A percentile compares a stretch with the other conserved stretches of the same genome.
These are phyloP conservation scores for Athripsodes cinereus DNA, from an alignment of 2,888 invertebrate genomes.

Conservation along the genomic window DNA sequence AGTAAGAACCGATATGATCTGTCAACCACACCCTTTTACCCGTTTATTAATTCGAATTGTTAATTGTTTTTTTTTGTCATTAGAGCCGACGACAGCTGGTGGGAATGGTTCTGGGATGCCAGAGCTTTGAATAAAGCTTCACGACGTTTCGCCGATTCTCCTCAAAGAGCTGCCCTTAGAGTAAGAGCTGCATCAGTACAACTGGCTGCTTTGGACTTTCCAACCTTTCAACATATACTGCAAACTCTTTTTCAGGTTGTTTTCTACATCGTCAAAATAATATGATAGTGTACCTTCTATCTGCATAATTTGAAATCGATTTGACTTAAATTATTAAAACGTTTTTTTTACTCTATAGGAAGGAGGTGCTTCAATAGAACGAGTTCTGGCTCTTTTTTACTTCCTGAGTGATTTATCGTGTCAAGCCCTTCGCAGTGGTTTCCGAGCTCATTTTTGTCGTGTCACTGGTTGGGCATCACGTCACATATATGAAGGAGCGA, in stretches of 20 bases:
- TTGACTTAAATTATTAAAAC: no score
- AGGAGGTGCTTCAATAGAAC: conserved; percentile 49
- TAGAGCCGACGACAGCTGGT: conserved; percentile 41
- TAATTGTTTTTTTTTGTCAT: background rate
- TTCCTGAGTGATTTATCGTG: conserved; percentile 54
- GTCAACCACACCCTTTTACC: no score
- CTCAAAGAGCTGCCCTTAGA: conserved; percentile 45
- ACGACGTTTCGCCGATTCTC: conserved; percentile 44
- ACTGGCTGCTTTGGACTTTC: conserved; percentile 46
- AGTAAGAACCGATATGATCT: background rate
- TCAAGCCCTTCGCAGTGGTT: conserved; percentile 43
- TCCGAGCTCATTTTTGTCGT: conserved; percentile 46
- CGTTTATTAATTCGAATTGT: background rate
- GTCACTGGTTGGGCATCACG: conserved; percentile 52
- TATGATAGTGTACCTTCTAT: no score
- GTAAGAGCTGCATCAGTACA: conserved; percentile 47
- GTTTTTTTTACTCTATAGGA: conserved; percentile 36
- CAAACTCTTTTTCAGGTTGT: conserved; percentile 51
- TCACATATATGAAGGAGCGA: conserved; percentile 50
- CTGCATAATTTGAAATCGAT: no score
- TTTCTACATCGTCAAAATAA: no score
- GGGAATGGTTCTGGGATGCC: conserved; percentile 50
- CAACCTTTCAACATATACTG: conserved; percentile 52
- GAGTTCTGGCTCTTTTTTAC: conserved; percentile 50
- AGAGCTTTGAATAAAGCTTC: conserved; percentile 45